These are phyloP conservation scores for Corythaixoides concolor DNA, from an alignment of 2,113 vertebrate genomes.

Conservation along the genomic window DNA sequence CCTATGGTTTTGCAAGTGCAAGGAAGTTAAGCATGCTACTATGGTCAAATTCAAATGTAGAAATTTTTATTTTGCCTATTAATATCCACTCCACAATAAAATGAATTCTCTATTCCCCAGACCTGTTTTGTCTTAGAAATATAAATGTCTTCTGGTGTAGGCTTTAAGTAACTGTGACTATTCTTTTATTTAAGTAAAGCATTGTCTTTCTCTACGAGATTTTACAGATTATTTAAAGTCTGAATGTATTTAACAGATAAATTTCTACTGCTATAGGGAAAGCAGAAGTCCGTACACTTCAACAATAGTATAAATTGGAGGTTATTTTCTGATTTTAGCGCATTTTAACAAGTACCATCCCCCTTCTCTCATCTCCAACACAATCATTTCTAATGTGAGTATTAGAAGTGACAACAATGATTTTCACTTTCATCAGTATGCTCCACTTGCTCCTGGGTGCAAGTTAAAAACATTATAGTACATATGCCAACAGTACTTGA, in stretches of 20 bases:
- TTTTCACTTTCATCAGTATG: neutral
- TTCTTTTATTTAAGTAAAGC: neutral
- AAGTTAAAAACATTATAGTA: neutral
- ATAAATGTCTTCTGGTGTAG: neutral
- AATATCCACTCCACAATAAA: neutral
- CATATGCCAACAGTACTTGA: neutral
- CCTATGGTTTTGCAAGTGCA: neutral
- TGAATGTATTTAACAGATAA: neutral
- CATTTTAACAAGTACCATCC: neutral
- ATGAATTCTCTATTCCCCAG: neutral
- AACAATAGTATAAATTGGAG: neutral
- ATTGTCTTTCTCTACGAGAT: neutral
- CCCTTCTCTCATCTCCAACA: neutral
- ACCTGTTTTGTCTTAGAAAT: neutral
- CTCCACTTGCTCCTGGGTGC: neutral
- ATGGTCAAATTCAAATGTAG: neutral
- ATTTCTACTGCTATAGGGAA: neutral
- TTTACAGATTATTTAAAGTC: neutral
- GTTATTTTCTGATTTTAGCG: neutral
- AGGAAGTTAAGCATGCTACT: neutral
- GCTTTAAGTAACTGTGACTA: neutral
- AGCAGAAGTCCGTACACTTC: rapidly evolving
- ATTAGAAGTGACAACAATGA: neutral
- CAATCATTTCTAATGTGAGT: neutral
- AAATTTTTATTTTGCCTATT: neutral